A percentile compares a stretch with the other conserved stretches of the same genome.
These are phyloP conservation scores for Zoroaster sp. DNA, from an alignment of 53 echinoderm and acorn worm genomes.

Conservation along the genomic window DNA sequence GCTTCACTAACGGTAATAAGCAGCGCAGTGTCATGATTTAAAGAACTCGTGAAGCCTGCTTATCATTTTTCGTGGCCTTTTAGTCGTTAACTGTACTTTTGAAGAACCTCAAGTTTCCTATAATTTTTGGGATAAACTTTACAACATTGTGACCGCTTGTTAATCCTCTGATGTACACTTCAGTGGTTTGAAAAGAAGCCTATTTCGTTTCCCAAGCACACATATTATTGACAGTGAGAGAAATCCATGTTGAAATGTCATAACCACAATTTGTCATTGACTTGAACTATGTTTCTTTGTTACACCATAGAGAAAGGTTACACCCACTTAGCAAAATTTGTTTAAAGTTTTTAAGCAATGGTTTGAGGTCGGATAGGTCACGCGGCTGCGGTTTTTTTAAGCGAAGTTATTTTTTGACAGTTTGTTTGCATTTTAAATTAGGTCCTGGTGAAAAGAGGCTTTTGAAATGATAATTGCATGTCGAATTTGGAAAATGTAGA, in stretches of 20 bases:
- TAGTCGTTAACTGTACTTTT: background rate
- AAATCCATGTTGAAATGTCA: background rate
- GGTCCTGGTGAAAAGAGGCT: constrained; percentile 3
- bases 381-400: background rate
- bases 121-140: background rate
- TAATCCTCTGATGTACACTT: background rate
- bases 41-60: too few relatives aligned
- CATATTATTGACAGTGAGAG: background rate
- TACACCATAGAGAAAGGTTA: too few relatives aligned
- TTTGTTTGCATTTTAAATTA: background rate
- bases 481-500: background rate
- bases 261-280: constrained; percentile 19
- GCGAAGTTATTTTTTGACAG: background rate
- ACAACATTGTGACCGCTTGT: background rate
- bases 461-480: background rate
- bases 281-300: background rate
- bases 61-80: too few relatives aligned
- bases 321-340: constrained; percentile 28
- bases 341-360: background rate
- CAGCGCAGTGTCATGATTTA: background rate
- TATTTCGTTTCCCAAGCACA: background rate
- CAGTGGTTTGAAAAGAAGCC: background rate
- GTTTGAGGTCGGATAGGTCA: constrained; percentile 29
- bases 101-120: background rate
- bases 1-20: background rate